Percentiles rank a stretch among this genome's conserved stretches.
Evolutionary conservation across 1,140 invertebrate genomes (phyloP).

Genomic region (Anadara kagoshimensis): DNA sequence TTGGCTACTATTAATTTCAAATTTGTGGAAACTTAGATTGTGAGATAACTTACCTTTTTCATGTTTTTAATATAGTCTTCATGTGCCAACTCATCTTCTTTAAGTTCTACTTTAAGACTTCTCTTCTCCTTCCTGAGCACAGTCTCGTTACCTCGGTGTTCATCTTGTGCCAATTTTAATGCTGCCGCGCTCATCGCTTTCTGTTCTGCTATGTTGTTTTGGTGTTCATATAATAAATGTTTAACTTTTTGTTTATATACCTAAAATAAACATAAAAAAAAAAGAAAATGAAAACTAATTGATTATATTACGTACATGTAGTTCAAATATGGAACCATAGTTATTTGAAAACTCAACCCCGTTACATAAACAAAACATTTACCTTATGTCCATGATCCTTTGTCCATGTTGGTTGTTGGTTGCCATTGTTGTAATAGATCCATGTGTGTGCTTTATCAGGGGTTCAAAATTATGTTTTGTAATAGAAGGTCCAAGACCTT

Average conservation of each 20-base stretch:
- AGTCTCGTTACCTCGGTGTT: slow-evolving; percentile 83
- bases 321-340: no score
- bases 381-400: no score
- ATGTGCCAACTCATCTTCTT: slow-evolving; percentile 82
- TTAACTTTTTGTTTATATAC: slow-evolving; percentile 94
- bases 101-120: slow-evolving; percentile 82
- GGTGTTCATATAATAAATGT: slow-evolving; percentile 93
- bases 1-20: no score
- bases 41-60: slow-evolving; percentile 76
- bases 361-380: no score
- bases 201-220: slow-evolving; percentile 85
- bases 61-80: slow-evolving; percentile 81
- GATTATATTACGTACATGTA: no score
- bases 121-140: slow-evolving; percentile 87
- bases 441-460: no score
- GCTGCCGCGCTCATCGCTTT: slow-evolving; percentile 84
- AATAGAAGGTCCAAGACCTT: no score
- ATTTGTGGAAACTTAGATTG: background rate
- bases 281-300: no score
- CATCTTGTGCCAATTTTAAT: slow-evolving; percentile 84
- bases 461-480: no score
- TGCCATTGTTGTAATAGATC: no score
- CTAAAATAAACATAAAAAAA: slow-evolving; percentile 46
- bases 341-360: no score
- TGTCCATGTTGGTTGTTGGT: no score